phyloP scores from a whole-genome alignment of 2,113 vertebrate genomes.

The Climacteris rufus region DNA sequence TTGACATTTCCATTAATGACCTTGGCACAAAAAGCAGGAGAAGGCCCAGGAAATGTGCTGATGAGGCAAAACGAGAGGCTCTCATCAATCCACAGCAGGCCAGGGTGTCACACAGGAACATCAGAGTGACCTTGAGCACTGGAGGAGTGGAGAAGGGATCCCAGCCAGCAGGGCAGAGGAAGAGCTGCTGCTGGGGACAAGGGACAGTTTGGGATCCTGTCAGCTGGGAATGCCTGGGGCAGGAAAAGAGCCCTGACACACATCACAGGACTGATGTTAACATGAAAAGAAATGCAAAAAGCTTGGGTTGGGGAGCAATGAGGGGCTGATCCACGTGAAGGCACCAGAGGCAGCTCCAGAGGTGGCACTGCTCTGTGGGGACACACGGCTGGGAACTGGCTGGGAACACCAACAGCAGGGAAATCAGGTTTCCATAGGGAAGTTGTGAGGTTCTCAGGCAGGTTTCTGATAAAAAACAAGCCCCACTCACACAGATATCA shows the following conservation, averaged over 20 bases:
- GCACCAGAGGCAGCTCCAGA: no score
- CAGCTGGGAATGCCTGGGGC: not conserved
- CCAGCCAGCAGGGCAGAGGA: not conserved
- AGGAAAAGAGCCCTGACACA: not conserved
- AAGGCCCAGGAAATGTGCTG: conserved; percentile 1
- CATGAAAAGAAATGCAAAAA: rapidly evolving
- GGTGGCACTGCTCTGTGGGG: not conserved
- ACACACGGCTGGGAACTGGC: not conserved
- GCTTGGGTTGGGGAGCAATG: not conserved
- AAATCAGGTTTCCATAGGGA: not conserved
- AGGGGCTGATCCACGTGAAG: not conserved
- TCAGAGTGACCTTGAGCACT: not conserved
- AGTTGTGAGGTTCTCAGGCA: rapidly evolving
- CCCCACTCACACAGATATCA: not conserved
- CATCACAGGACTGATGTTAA: not conserved
- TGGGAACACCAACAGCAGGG: not conserved
- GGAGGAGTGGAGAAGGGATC: not conserved
- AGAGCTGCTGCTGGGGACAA: not conserved
- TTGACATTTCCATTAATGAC: conserved; percentile 22
- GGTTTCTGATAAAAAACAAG: not conserved
- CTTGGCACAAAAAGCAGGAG: conserved; percentile 14
- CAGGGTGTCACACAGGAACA: not conserved
- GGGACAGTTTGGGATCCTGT: not conserved
- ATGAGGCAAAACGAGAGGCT: not conserved
- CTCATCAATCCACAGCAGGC: not conserved